phyloP scores from a whole-genome alignment of 2,888 invertebrate genomes.

The Ochlodes sylvanus region DNA sequence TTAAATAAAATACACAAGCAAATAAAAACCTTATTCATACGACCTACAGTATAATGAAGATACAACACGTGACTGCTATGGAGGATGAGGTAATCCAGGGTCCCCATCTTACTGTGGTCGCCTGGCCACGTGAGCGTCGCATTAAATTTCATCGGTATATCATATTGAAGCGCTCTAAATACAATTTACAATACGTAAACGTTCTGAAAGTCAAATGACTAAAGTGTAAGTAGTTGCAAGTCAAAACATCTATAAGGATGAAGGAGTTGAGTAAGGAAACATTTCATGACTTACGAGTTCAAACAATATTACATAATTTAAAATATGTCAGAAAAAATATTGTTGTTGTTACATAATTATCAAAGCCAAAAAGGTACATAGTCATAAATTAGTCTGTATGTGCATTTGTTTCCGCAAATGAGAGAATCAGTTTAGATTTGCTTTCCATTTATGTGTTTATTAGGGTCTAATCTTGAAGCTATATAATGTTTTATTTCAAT shows the following conservation, averaged over 20 bases:
- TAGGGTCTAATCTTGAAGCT: no score
- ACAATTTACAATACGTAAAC: slow-evolving; percentile 44
- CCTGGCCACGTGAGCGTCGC: slow-evolving; percentile 44
- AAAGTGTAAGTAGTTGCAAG: no score
- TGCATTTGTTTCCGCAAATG: no score
- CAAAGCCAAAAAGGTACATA: no score
- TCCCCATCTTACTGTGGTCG: slow-evolving; percentile 39
- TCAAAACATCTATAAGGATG: no score
- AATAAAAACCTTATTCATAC: slow-evolving; percentile 39
- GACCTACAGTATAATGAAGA: slow-evolving; percentile 24
- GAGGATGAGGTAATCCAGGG: slow-evolving; percentile 8
- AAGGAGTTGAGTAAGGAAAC: slow-evolving; percentile 8
- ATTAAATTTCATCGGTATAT: slow-evolving; percentile 43
- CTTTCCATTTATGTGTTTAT: no score
- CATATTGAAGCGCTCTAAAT: slow-evolving; percentile 46
- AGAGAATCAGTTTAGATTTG: no score
- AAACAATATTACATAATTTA: neutral
- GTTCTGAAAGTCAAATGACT: slow-evolving; percentile 39
- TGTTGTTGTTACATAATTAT: no score
- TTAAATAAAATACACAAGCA: slow-evolving; percentile 19
- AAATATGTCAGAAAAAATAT: neutral
- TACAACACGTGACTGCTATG: slow-evolving; percentile 26
- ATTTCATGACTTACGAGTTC: slow-evolving; percentile 1
- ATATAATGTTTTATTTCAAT: no score
- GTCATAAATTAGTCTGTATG: no score